phyloP scores from a whole-genome alignment of 2,888 invertebrate genomes.

The Nomada fucata region DNA sequence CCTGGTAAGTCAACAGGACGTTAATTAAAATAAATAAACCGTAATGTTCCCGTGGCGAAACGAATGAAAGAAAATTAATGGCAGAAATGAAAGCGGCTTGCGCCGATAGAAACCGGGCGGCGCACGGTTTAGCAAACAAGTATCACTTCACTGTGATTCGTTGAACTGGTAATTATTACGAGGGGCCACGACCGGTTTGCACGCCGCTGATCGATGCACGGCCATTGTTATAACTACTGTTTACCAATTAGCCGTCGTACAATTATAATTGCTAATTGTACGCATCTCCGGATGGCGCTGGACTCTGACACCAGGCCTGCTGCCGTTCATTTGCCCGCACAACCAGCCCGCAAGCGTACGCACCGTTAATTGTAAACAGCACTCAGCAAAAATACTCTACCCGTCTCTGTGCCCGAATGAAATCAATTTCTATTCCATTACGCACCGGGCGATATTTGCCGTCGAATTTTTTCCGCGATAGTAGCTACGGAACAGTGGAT shows the following conservation, averaged over 20 bases:
- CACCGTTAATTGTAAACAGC: slow-evolving; percentile 55
- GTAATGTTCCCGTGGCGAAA: background rate
- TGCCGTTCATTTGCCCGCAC: slow-evolving; percentile 37
- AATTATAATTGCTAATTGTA: slow-evolving; percentile 71
- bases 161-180: slow-evolving; percentile 50
- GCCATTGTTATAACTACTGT: slow-evolving; percentile 64
- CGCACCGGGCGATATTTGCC: background rate
- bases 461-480: background rate
- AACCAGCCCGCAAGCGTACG: slow-evolving; percentile 23
- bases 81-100: background rate
- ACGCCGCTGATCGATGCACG: slow-evolving; percentile 60
- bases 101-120: background rate
- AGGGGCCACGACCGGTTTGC: slow-evolving; percentile 22
- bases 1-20: too few relatives aligned
- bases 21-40: background rate
- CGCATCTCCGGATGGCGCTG: slow-evolving; percentile 25
- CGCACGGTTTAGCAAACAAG: slow-evolving; percentile 17
- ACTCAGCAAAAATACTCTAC: slow-evolving; percentile 25
- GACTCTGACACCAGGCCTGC: slow-evolving; percentile 11
- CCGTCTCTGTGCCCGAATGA: background rate
- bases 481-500: too few relatives aligned
- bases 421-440: slow-evolving; percentile 4
- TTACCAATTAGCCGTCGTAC: slow-evolving; percentile 66
- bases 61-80: background rate
- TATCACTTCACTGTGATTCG: slow-evolving; percentile 24